Percentiles rank a stretch among this genome's conserved stretches.
Evolutionary conservation across 1,140 invertebrate species (phyloP).

Genomic region (Cepaea nemoralis): DNA sequence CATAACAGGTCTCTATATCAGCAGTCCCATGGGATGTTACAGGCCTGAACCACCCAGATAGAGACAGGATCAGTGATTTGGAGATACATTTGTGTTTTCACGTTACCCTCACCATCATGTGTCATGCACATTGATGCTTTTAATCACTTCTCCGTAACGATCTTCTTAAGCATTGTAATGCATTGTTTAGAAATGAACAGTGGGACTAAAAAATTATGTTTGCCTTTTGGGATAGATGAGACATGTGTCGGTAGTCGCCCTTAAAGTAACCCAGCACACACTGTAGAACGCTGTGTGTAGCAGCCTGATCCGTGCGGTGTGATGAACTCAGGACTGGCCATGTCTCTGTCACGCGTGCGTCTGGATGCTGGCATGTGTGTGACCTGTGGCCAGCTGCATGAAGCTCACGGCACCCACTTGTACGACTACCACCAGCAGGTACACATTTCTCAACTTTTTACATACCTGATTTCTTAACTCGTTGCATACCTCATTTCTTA

Average conservation of each 20-base stretch:
- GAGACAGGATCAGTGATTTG: too few relatives aligned
- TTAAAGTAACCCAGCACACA: not conserved
- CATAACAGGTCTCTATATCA: too few relatives aligned
- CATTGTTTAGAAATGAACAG: not conserved
- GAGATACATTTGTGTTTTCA: too few relatives aligned
- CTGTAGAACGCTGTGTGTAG: too few relatives aligned
- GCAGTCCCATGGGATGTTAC: too few relatives aligned
- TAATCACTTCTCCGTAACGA: not conserved
- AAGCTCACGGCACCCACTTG: slow-evolving; percentile 72
- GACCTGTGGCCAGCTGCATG: slow-evolving; percentile 73
- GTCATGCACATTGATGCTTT: not conserved
- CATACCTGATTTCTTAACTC: too few relatives aligned
- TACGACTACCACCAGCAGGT: slow-evolving; percentile 73
- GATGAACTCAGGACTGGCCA: slow-evolving; percentile 14
- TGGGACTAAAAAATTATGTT: not conserved
- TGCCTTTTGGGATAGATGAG: not conserved
- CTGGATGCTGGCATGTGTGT: slow-evolving; percentile 59
- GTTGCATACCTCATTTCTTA: too few relatives aligned
- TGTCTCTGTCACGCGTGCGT: slow-evolving; percentile 42
- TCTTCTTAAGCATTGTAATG: not conserved
- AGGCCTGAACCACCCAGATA: too few relatives aligned
- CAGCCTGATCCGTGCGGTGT: not conserved
- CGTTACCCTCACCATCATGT: not conserved
- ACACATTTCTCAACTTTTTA: too few relatives aligned
- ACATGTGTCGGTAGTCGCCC: not conserved